phyloP scores from a whole-genome alignment of 2,797 vertebrate species.

The Parauchenoglanis punctatus region DNA sequence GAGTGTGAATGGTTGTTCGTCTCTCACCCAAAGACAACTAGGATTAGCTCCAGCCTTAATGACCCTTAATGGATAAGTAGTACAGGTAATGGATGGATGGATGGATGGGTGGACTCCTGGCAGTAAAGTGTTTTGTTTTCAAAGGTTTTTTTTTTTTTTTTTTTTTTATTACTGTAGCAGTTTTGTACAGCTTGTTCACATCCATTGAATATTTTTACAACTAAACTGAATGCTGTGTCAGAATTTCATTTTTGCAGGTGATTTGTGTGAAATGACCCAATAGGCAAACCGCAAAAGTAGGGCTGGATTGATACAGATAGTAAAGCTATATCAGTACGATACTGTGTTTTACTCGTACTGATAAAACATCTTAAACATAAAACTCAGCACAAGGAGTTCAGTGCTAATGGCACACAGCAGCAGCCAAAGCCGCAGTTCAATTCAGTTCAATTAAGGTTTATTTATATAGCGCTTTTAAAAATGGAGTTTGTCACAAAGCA shows the following conservation, averaged over 20 bases:
- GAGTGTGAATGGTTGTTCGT: no score
- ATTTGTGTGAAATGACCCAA: background rate
- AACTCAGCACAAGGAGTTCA: background rate
- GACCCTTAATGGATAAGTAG: no score
- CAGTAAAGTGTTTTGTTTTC: background rate
- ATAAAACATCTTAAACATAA: background rate
- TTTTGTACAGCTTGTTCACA: background rate
- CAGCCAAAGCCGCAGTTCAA: background rate
- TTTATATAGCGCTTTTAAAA: background rate
- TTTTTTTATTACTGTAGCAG: background rate
- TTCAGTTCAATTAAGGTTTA: background rate
- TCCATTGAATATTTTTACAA: background rate
- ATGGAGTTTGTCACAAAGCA: background rate
- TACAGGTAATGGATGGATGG: no score
- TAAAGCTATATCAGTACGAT: no score
- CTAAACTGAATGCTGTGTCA: background rate
- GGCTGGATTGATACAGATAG: background rate
- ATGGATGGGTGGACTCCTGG: background rate
- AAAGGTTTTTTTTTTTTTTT: background rate
- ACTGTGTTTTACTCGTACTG: background rate
- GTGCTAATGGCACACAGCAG: background rate
- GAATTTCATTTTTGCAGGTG: background rate
- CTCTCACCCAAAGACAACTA: no score
- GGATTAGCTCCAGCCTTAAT: no score
- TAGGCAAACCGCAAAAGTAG: background rate